These are phyloP conservation scores for Ophthalmotilapia sp. DNA, from an alignment of 2,113 vertebrate species.

Conservation along the genomic window DNA sequence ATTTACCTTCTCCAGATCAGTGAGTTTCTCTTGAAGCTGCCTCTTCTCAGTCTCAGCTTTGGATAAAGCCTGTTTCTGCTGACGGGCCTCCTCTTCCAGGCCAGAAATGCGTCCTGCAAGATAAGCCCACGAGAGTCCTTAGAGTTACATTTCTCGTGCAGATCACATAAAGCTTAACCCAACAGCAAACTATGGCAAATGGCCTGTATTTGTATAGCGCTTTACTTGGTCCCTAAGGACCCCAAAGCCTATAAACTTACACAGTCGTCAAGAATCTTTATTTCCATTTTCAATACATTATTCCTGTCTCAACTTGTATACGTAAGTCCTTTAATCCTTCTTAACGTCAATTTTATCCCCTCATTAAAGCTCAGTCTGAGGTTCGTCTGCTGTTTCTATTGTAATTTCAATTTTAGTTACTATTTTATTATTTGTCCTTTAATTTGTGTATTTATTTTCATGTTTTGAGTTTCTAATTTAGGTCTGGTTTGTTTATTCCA, in stretches of 20 bases:
- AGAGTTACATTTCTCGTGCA: not conserved
- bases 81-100: constrained; percentile 87
- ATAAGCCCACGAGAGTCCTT: not conserved
- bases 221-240: not conserved
- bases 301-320: not conserved
- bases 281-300: not conserved
- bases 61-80: constrained; percentile 76
- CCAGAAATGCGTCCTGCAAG: constrained; percentile 80
- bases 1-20: constrained; percentile 90
- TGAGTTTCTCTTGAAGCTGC: constrained; percentile 86
- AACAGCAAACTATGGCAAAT: not conserved
- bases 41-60: constrained; percentile 89
- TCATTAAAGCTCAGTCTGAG: not conserved
- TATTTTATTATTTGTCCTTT: not conserved
- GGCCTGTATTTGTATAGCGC: not conserved
- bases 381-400: accelerated
- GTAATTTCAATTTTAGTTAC: accelerated
- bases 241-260: not conserved
- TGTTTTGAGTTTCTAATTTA: not conserved
- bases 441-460: not conserved
- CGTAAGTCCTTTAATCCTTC: not conserved
- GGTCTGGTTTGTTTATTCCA: not conserved
- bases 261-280: not conserved
- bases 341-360: not conserved
- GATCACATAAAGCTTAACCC: not conserved